These are phyloP conservation scores for Python bivittatus DNA, from an alignment of 2,113 vertebrate genomes.

Conservation along the genomic window DNA sequence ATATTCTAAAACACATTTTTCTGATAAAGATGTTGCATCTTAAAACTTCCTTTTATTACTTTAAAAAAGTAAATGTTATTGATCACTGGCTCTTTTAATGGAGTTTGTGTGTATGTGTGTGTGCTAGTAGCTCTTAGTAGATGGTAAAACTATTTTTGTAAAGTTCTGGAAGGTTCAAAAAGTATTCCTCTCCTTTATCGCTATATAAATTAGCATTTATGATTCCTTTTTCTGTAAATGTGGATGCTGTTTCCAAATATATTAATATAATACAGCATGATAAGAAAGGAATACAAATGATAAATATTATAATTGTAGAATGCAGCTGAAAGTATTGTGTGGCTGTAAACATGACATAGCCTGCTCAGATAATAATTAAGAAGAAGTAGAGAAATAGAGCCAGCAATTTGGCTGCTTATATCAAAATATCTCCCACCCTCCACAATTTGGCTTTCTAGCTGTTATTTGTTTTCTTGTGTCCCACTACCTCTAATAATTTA, in stretches of 20 bases:
- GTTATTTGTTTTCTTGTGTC: background rate
- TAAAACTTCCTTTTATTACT: slow-evolving; percentile 53
- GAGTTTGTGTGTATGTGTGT: slow-evolving; percentile 35
- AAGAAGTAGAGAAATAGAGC: background rate
- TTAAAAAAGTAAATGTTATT: slow-evolving; percentile 55
- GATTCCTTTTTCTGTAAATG: background rate
- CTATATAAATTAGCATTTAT: background rate
- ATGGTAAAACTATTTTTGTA: background rate
- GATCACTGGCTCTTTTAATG: background rate
- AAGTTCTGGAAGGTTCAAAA: background rate
- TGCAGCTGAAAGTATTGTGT: background rate
- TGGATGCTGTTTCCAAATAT: background rate
- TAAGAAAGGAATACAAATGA: slow-evolving; percentile 1
- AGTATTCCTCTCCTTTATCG: background rate
- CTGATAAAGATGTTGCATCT: background rate
- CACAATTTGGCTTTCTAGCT: background rate
- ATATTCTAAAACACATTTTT: background rate
- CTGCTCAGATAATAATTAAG: background rate
- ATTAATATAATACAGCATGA: background rate
- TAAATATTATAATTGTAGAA: background rate
- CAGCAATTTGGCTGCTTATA: background rate
- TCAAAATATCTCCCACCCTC: background rate
- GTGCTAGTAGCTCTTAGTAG: background rate
- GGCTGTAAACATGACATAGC: background rate
- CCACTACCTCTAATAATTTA: background rate